Conservation (phyloP, 2,113 vertebrate genomes). For the Nycticryphes semicollaris region DNA sequence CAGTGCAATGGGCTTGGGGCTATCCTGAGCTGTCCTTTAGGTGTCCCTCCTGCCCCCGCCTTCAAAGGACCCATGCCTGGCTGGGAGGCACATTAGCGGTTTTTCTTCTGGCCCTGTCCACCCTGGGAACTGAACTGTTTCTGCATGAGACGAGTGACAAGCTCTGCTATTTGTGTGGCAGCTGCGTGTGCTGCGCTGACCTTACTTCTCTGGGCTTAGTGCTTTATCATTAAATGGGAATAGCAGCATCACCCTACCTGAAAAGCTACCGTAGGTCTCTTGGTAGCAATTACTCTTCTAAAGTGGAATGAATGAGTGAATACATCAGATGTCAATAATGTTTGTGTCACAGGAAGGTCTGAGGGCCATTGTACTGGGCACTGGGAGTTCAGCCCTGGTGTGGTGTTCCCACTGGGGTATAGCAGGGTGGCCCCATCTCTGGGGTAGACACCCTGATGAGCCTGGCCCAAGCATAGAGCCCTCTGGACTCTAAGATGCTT, state of each 20-base stretch:
- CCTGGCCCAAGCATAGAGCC: neutral
- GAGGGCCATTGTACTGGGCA: neutral
- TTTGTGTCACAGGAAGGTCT: rapidly evolving
- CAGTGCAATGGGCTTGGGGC: neutral
- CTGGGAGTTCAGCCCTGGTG: neutral
- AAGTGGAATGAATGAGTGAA: neutral
- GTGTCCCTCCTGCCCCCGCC: neutral
- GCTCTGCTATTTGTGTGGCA: neutral
- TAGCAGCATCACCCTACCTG: neutral
- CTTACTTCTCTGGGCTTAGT: neutral
- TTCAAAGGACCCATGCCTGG: neutral
- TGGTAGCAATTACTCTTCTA: neutral
- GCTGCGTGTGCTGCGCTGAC: neutral
- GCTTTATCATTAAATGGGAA: neutral
- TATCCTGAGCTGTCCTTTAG: neutral
- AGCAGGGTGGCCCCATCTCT: neutral
- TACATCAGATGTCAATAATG: no score
- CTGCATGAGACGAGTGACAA: neutral
- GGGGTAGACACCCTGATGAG: neutral
- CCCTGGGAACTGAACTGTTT: neutral
- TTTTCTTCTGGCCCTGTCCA: neutral
- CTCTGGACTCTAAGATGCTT: constrained; percentile 60
- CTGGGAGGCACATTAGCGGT: neutral
- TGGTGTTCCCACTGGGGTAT: neutral
- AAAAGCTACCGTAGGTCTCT: neutral